Evolutionary conservation across 2,888 invertebrate genomes (phyloP).

Genomic region (Timema podura): DNA sequence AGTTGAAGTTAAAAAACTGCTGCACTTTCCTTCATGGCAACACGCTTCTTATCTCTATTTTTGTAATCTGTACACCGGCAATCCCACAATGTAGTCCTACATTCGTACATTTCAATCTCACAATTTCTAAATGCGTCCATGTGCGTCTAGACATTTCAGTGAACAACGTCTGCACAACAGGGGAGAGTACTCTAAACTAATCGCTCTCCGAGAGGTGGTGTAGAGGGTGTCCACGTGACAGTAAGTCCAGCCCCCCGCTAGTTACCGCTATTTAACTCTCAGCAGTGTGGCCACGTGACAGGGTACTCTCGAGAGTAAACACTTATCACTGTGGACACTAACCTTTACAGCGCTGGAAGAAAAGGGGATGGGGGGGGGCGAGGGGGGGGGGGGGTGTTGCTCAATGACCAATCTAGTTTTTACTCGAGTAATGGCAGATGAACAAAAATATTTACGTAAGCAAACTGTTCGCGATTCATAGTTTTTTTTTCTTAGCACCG

Average conservation of each 20-base stretch:
- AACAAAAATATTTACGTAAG: no score
- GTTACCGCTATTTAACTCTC: neutral
- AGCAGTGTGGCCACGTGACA: neutral
- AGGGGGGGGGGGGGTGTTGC: no score
- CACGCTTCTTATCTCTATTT: neutral
- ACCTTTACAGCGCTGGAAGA: no score
- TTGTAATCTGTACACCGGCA: neutral
- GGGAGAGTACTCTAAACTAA: neutral
- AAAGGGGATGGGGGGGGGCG: no score
- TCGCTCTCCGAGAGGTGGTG: neutral
- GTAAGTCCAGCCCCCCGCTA: neutral
- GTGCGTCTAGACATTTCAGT: neutral
- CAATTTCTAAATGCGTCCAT: neutral
- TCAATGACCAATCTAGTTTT: no score
- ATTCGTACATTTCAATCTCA: neutral
- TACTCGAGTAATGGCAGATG: no score
- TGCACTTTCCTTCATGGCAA: neutral
- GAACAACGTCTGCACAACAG: neutral
- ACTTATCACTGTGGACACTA: neutral
- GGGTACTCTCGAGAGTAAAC: neutral
- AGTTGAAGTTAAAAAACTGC: neutral
- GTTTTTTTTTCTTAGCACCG: no score
- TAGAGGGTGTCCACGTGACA: neutral
- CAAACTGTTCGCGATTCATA: no score
- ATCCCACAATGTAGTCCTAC: neutral